phyloP scores from a whole-genome alignment of 2,888 invertebrate species.

The Limulus polyphemus region DNA sequence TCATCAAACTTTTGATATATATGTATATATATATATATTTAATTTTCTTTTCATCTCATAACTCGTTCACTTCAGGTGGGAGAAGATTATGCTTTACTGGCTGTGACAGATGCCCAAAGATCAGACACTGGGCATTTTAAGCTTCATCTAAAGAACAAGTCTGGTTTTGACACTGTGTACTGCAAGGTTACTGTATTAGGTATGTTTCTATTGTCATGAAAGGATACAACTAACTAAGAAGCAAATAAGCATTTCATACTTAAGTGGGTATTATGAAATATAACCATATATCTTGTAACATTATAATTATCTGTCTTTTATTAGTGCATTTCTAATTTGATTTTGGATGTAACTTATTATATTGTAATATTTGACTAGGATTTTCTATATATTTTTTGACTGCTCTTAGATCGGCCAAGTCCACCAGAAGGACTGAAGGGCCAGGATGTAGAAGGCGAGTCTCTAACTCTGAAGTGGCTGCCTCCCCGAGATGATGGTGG shows the following conservation, averaged over 20 bases:
- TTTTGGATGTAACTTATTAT: no score
- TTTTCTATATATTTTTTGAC: not conserved
- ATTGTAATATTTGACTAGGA: no score
- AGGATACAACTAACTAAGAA: no score
- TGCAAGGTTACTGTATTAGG: slow-evolving; percentile 80
- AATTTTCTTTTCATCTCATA: no score
- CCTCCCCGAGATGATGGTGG: slow-evolving; percentile 95
- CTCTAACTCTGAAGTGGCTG: slow-evolving; percentile 86
- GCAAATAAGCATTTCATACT: no score
- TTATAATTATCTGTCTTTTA: no score
- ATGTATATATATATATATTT: not conserved
- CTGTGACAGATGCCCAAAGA: slow-evolving; percentile 81
- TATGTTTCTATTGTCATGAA: not conserved
- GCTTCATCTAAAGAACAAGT: slow-evolving; percentile 79
- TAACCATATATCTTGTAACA: no score
- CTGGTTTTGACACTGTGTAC: slow-evolving; percentile 88
- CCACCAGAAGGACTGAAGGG: slow-evolving; percentile 83
- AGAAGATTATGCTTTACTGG: slow-evolving; percentile 78
- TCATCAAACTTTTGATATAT: not conserved
- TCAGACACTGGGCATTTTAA: slow-evolving; percentile 84
- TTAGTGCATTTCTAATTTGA: no score
- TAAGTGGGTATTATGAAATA: no score
- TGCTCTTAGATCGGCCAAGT: slow-evolving; percentile 59
- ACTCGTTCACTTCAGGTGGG: slow-evolving; percentile 42
- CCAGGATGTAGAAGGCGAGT: slow-evolving; percentile 88